Conservation (phyloP, 2,888 invertebrate genomes). For the Agonopterix arenella region DNA sequence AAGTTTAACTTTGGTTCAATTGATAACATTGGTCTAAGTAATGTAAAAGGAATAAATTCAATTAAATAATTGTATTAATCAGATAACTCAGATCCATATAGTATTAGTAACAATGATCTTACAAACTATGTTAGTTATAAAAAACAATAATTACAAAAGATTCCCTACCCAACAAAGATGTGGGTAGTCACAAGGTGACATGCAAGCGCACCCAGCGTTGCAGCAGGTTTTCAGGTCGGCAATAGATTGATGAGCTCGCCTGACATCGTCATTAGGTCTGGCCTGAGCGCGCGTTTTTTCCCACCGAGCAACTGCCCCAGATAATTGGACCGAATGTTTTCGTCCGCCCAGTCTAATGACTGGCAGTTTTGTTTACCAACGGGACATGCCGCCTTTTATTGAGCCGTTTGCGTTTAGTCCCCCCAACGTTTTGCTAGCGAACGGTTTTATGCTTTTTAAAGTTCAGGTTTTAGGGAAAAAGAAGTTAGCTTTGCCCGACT, state of each 20-base stretch:
- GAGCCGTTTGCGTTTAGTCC: conserved; percentile 58
- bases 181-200: too few species aligned
- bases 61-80: too few species aligned
- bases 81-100: too few species aligned
- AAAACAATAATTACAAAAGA: too few species aligned
- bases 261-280: conserved; percentile 69
- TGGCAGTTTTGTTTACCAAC: conserved; percentile 68
- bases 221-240: conserved; percentile 27
- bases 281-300: conserved; percentile 51
- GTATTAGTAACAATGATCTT: too few species aligned
- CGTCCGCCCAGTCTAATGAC: conserved; percentile 65
- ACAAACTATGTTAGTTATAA: too few species aligned
- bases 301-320: conserved; percentile 18
- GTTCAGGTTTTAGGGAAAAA: conserved; percentile 14
- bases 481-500: background rate
- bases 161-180: too few species aligned
- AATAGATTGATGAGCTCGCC: conserved; percentile 63
- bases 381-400: conserved; percentile 62
- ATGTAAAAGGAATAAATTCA: too few species aligned
- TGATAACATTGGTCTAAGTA: too few species aligned
- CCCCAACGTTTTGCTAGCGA: conserved; percentile 37
- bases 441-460: conserved; percentile 38
- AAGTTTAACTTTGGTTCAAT: too few species aligned
- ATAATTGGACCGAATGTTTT: conserved; percentile 51
- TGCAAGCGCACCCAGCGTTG: too few species aligned